Evolutionary conservation across 2,888 invertebrate genomes (phyloP).

Genomic region (Chalcis sispes): DNA sequence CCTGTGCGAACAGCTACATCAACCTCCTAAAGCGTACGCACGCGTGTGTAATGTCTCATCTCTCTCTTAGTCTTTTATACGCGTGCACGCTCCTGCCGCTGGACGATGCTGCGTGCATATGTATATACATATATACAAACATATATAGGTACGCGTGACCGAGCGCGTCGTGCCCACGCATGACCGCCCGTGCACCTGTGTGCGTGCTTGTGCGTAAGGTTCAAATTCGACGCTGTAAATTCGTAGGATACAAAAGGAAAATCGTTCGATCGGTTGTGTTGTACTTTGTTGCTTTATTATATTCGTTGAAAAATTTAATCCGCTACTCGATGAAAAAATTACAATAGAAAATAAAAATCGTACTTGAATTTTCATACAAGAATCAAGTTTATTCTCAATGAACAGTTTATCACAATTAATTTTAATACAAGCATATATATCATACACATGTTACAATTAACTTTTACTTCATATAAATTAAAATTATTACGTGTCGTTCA

Average conservation of each 20-base stretch:
- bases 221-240: conserved; percentile 17
- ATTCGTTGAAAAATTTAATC: too few relatives aligned
- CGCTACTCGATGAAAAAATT: too few relatives aligned
- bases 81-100: not conserved
- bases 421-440: too few relatives aligned
- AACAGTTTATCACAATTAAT: too few relatives aligned
- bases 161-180: not conserved
- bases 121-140: not conserved
- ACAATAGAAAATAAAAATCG: too few relatives aligned
- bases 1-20: not conserved
- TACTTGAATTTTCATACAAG: too few relatives aligned
- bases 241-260: not conserved
- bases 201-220: not conserved
- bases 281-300: too few relatives aligned
- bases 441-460: too few relatives aligned
- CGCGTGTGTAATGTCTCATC: not conserved
- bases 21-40: not conserved
- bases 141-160: not conserved
- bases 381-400: too few relatives aligned
- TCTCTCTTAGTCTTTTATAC: not conserved
- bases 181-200: not conserved
- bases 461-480: too few relatives aligned
- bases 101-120: not conserved
- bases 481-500: too few relatives aligned
- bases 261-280: too few relatives aligned